Evolutionary conservation across 2,797 vertebrate genomes (phyloP).

Genomic region (Anableps anableps): DNA sequence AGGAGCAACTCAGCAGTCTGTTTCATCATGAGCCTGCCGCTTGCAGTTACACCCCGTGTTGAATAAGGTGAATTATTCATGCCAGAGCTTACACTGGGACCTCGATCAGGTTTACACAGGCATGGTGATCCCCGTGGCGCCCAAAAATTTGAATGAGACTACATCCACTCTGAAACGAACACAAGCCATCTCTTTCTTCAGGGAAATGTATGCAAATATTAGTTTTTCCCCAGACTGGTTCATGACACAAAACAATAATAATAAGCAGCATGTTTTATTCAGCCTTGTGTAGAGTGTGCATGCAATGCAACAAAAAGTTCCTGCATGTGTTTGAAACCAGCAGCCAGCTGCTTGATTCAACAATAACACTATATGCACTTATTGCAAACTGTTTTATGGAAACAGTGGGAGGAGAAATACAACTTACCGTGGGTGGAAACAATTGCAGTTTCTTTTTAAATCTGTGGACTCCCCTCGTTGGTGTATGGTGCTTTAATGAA

Average conservation of each 20-base stretch:
- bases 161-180: slow-evolving; percentile 1
- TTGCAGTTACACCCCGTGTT: slow-evolving; percentile 46
- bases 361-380: slow-evolving; percentile 19
- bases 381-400: slow-evolving; percentile 16
- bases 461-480: slow-evolving; percentile 22
- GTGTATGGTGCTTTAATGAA: slow-evolving; percentile 47
- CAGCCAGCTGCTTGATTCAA: slow-evolving; percentile 9
- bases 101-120: slow-evolving; percentile 67
- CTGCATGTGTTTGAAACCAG: neutral
- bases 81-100: slow-evolving; percentile 47
- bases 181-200: neutral
- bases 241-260: slow-evolving; percentile 13
- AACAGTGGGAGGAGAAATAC: slow-evolving; percentile 16
- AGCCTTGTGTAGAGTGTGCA: neutral
- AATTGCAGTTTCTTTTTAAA: slow-evolving; percentile 31
- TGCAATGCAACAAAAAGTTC: slow-evolving; percentile 7
- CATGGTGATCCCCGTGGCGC: slow-evolving; percentile 44
- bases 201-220: slow-evolving; percentile 15
- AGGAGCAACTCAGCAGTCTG: slow-evolving; percentile 53
- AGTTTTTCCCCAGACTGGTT: neutral
- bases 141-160: slow-evolving; percentile 41
- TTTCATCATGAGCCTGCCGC: slow-evolving; percentile 43
- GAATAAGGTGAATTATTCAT: slow-evolving; percentile 72
- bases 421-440: slow-evolving; percentile 25
- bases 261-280: neutral